These are phyloP conservation scores for Mesembrinibis cayennensis DNA, from an alignment of 2,113 vertebrate genomes.

Conservation along the genomic window DNA sequence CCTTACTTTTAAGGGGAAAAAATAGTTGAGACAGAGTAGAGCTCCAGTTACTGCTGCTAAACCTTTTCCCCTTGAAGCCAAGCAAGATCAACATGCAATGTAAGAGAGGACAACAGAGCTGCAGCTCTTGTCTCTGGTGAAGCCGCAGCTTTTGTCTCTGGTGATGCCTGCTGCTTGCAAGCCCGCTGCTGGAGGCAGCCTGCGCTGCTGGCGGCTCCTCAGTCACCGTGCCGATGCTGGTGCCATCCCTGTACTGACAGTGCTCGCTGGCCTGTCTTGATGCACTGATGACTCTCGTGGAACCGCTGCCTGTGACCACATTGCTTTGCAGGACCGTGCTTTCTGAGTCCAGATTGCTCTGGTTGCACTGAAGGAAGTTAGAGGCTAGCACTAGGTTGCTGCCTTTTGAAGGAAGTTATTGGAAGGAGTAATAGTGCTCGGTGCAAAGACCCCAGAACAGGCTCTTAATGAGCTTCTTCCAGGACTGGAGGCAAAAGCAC, in stretches of 20 bases:
- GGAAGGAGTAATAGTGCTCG: neutral
- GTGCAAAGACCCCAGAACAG: neutral
- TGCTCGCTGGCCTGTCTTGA: rapidly evolving
- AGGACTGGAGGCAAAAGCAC: neutral
- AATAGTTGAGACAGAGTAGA: neutral
- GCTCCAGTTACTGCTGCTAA: neutral
- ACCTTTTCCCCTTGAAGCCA: neutral
- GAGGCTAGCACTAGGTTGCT: neutral
- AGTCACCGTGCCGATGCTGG: rapidly evolving
- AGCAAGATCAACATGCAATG: rapidly evolving
- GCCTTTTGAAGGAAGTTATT: neutral
- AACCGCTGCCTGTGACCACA: neutral
- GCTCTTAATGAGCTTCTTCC: neutral
- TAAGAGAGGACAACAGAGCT: neutral
- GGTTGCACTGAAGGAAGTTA: neutral
- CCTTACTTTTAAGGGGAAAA: neutral
- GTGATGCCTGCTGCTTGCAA: neutral
- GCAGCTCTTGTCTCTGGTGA: neutral
- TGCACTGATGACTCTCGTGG: rapidly evolving
- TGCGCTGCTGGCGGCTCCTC: rapidly evolving
- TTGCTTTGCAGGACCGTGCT: rapidly evolving
- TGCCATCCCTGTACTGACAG: rapidly evolving
- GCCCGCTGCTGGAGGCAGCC: neutral
- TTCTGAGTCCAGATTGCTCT: neutral
- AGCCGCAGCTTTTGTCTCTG: neutral